Conservation (phyloP, 2,888 invertebrate genomes). For the Andrena flavipes region DNA sequence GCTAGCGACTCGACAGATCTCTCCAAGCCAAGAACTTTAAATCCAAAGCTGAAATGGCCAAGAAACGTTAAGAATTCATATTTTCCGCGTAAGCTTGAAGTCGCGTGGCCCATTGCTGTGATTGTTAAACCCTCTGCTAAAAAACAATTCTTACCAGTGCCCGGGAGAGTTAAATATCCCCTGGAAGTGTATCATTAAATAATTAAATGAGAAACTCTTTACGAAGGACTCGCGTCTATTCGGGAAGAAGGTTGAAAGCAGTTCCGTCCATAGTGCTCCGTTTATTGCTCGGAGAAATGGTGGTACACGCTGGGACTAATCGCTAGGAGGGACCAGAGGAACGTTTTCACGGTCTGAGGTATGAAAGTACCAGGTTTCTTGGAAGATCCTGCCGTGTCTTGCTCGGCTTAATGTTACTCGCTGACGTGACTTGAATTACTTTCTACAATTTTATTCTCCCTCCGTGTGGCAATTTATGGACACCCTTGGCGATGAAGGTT, state of each 20-base stretch:
- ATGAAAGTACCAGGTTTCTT: constrained; percentile 7
- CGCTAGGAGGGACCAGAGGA: not conserved
- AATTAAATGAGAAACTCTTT: constrained; percentile 16
- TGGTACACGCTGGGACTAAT: constrained; percentile 1
- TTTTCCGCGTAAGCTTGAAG: too few species aligned
- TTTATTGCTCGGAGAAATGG: not conserved
- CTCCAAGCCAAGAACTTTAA: too few species aligned
- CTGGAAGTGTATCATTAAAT: not conserved
- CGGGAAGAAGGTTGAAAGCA: not conserved
- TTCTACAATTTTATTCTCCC: not conserved
- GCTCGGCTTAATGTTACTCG: not conserved
- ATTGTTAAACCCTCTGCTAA: not conserved
- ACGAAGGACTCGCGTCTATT: not conserved
- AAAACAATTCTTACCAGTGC: not conserved
- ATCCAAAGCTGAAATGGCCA: not conserved
- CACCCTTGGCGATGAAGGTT: not conserved
- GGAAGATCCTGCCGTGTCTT: not conserved
- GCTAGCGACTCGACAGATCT: too few species aligned
- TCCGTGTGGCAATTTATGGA: not conserved
- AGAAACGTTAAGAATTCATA: not conserved
- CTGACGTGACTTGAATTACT: not conserved
- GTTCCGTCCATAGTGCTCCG: not conserved
- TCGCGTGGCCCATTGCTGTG: too few species aligned
- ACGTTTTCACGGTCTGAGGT: not conserved
- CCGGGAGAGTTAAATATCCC: constrained; percentile 6